Evolutionary conservation across 2,888 invertebrate genomes (phyloP), one percentile per base, ranked within the genome.

Genomic region (Mechanitis mazaeus): DNA sequence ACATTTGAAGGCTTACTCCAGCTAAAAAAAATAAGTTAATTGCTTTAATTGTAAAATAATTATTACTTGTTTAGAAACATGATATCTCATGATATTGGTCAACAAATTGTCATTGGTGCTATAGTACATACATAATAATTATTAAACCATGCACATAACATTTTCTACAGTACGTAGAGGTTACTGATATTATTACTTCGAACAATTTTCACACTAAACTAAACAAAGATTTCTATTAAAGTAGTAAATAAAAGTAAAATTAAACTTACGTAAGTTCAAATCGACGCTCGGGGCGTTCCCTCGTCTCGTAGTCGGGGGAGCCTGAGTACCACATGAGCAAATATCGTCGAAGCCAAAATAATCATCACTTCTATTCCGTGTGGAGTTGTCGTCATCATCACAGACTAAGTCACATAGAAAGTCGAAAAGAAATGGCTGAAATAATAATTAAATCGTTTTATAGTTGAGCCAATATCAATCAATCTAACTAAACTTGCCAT

Each of bases 381-480:
- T 69, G 35, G 72, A 73, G 3, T 80, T 78, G 11, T 78, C 72
- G 38, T 80, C 79, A 42, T 78, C 79, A 31, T 72, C 76, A 60
- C 86, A 89, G 1, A 83, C 64, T 1, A 77, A 31, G 33, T 79
- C 79, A 65, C 86, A 87, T 64, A 79, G 56, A 6, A 67, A 28
- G 3, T 63, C 56, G 2, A 75, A 76, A 53, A 85, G 78, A 20
- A 83, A 70, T 2, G 87, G 87, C 87, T 87, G 72, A 2, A 74
- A 59, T 50, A 33, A 46, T 61, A 31, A 20, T 28, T 5, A 35
- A 1, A 35, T 5, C 1, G 0, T 35, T 35, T 35, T 35, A 5
- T 35, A 35, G 3, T 6, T 35, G 35, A 35, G 35, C 20, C 20
- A 20, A 20, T 20, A 1, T 20, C 20, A 20, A 20, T 20, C 20